These are phyloP conservation scores for Malurus melanocephalus DNA, from an alignment of 2,113 vertebrate species.

Conservation along the genomic window DNA sequence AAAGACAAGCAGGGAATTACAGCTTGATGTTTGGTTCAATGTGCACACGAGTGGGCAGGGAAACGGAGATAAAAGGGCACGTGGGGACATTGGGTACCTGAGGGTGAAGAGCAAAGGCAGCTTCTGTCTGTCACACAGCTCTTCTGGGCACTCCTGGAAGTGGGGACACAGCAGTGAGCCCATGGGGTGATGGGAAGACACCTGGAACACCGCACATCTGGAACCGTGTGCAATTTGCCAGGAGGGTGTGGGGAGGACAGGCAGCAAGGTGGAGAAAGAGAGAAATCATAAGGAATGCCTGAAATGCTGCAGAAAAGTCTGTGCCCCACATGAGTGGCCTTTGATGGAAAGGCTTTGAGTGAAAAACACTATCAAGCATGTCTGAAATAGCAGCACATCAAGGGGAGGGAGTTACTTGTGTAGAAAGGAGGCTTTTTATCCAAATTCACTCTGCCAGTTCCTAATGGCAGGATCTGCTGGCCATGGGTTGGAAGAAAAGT, in stretches of 20 bases:
- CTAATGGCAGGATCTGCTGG: background rate
- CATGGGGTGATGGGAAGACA: background rate
- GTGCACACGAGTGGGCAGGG: background rate
- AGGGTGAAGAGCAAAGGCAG: background rate
- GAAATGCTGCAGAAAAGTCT: background rate
- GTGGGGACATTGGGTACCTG: background rate
- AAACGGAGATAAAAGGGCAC: background rate
- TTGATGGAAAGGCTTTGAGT: background rate
- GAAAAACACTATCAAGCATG: background rate
- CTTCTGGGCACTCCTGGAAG: background rate
- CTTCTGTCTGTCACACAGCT: background rate
- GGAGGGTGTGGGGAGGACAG: background rate
- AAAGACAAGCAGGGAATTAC: background rate
- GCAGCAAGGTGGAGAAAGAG: background rate
- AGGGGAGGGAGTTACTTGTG: background rate
- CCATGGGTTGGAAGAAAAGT: background rate
- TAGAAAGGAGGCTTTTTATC: background rate
- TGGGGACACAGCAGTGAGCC: background rate
- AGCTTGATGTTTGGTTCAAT: background rate
- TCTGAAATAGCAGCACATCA: background rate
- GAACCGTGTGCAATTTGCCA: background rate
- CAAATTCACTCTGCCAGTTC: background rate
- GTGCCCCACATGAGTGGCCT: background rate
- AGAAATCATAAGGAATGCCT: background rate
- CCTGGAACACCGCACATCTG: background rate